phyloP scores from a whole-genome alignment of 2,888 invertebrate species.

The Ophion slaviceki region DNA sequence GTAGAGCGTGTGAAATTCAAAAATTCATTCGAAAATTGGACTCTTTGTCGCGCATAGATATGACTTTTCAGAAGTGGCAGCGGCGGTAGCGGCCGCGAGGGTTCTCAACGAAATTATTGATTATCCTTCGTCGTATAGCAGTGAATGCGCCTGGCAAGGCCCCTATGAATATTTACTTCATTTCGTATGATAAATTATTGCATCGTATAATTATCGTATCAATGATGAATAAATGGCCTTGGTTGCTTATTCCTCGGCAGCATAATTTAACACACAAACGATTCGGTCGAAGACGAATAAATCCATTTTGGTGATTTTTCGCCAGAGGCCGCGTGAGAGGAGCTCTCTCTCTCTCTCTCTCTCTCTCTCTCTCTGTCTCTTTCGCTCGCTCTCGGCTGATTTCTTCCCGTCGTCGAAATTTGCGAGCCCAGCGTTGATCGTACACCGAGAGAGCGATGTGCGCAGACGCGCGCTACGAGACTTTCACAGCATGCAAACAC shows the following conservation, averaged over 20 bases:
- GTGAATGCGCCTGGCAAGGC: too few species aligned
- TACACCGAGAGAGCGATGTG: conserved; percentile 32
- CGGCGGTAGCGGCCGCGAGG: too few species aligned
- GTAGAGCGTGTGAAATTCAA: not conserved
- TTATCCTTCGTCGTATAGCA: not conserved
- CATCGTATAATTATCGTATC: not conserved
- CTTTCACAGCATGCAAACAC: conserved; percentile 22
- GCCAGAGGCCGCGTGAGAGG: not conserved
- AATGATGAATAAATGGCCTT: too few species aligned
- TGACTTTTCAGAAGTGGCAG: not conserved
- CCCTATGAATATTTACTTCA: not conserved
- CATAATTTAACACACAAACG: not conserved
- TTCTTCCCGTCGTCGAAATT: conserved; percentile 11
- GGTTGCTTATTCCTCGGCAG: not conserved
- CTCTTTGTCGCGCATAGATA: not conserved
- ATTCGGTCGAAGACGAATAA: not conserved
- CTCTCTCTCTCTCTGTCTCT: conserved; percentile 13
- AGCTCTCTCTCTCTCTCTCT: conserved; percentile 14
- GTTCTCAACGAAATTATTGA: not conserved
- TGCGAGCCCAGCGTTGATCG: conserved; percentile 43
- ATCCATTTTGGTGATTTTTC: not conserved
- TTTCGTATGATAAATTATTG: not conserved
- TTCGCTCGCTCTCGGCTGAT: not conserved
- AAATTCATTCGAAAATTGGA: not conserved
- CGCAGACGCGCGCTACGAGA: conserved; percentile 17